Conservation (phyloP, 2,888 invertebrate genomes). For the Euphydryas editha region DNA sequence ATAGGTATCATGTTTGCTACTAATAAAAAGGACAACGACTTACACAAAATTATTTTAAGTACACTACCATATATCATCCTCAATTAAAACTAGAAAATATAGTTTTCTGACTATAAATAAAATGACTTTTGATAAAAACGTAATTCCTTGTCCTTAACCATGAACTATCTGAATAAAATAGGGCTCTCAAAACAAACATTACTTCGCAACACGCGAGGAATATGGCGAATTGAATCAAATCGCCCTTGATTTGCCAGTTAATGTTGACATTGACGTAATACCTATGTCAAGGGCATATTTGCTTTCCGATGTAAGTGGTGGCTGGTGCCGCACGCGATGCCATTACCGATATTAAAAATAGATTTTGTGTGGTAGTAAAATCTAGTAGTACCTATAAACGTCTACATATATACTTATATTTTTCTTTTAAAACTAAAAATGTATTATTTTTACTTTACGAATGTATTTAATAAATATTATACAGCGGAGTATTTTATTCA, state of each 20-base stretch:
- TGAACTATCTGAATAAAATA: constrained; percentile 3
- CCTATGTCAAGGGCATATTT: constrained; percentile 37
- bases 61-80: no score
- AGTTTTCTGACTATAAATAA: neutral
- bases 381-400: no score
- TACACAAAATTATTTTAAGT: no score
- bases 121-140: neutral
- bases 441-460: no score
- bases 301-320: constrained; percentile 33
- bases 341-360: constrained; percentile 31
- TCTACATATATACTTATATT: no score
- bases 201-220: constrained; percentile 4
- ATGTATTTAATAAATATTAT: no score
- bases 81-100: no score
- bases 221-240: constrained; percentile 13
- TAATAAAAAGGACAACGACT: no score
- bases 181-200: neutral
- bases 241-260: constrained; percentile 16
- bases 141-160: neutral
- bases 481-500: no score
- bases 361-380: no score
- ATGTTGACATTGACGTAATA: constrained; percentile 33
- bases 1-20: no score
- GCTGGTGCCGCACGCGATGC: constrained; percentile 35
- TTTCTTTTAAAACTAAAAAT: no score